Percentiles rank a stretch among this genome's conserved stretches.
These are phyloP conservation scores for Linyphia triangularis DNA, from an alignment of 2,888 invertebrate species.

Conservation along the genomic window DNA sequence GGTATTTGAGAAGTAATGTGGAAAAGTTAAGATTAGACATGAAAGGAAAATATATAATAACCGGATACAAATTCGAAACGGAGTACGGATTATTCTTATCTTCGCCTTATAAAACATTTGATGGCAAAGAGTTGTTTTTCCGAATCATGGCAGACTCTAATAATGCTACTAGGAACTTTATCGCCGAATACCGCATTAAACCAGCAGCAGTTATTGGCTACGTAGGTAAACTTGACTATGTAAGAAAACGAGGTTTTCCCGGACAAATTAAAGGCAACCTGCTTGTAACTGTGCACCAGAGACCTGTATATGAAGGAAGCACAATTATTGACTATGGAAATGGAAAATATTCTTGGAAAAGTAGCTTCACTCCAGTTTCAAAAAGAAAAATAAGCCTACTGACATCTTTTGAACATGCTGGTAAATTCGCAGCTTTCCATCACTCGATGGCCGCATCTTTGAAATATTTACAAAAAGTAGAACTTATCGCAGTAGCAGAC, in stretches of 20 bases:
- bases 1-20: conserved; percentile 28
- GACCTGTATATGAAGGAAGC: conserved; percentile 50
- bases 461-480: conserved; percentile 44
- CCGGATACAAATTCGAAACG: conserved; percentile 22
- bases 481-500: conserved; percentile 64
- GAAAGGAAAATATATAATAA: conserved; percentile 47
- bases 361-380: conserved; percentile 53
- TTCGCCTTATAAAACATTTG: conserved; percentile 65
- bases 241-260: conserved; percentile 65
- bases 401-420: conserved; percentile 56
- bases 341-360: conserved; percentile 62
- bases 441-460: conserved; percentile 42
- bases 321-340: conserved; percentile 56
- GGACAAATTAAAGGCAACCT: conserved; percentile 50
- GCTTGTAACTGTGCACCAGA: conserved; percentile 45
- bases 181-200: conserved; percentile 62
- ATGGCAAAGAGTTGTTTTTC: conserved; percentile 67
- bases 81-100: conserved; percentile 39
- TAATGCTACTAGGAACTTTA: conserved; percentile 36
- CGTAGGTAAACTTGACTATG: conserved; percentile 64
- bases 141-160: conserved; percentile 45
- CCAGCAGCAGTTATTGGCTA: conserved; percentile 31
- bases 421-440: conserved; percentile 64
- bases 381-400: conserved; percentile 55
- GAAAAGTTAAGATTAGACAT: conserved; percentile 49